Evolutionary conservation across 2,888 invertebrate genomes (phyloP), one percentile per base, ranked within the genome.

Genomic region (Timema podura): DNA sequence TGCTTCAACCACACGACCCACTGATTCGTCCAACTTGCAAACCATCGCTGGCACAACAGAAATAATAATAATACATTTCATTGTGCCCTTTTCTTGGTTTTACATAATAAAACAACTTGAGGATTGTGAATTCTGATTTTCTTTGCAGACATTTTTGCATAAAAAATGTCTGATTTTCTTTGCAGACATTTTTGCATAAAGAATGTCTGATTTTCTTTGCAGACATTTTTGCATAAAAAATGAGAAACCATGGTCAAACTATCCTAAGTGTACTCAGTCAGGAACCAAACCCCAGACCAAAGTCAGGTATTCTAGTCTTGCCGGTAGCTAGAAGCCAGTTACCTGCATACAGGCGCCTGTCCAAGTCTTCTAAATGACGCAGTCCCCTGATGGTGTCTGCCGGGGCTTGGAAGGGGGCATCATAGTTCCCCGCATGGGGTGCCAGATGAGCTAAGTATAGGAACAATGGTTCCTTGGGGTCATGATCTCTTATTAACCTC

Each of bases 1-100:
- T 5, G 91, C 87, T 66, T 84, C 79, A 0, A 94, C 84, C 11
- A 96, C 86, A 49, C 87, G 85, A 0, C 95, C 95, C 0, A 97
- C 87, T 57, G 95, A 91, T 70, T 91, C 88, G 78, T 97, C 97
- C 76, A 97, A 82, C 75, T 90, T 90, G 45, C 91, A 88, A 1
- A 95, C 86, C 89, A 96, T 92, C 11, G 91, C 95, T 91, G 79
- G 70, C 84, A 85, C 73, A 68, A 64, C 64, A 70, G n/a, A 67
- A 30, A 30, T 2, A 30, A 30, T 30, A 30, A 30, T 30, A 30
- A 30, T 30, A 30, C 30, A 30, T 1, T 30, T 30, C 30, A 30
- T 30, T 30, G 30, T 30, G 3, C 1, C 30, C 30, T 30, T 30
- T 30, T 30, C 30, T 30, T 30, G 30, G 30, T 30, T 30, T 30